These are phyloP conservation scores for Diacarnus erythraeanus DNA, from an alignment of 37 sponge, comb jelly and placozoan genomes.

Conservation along the genomic window DNA sequence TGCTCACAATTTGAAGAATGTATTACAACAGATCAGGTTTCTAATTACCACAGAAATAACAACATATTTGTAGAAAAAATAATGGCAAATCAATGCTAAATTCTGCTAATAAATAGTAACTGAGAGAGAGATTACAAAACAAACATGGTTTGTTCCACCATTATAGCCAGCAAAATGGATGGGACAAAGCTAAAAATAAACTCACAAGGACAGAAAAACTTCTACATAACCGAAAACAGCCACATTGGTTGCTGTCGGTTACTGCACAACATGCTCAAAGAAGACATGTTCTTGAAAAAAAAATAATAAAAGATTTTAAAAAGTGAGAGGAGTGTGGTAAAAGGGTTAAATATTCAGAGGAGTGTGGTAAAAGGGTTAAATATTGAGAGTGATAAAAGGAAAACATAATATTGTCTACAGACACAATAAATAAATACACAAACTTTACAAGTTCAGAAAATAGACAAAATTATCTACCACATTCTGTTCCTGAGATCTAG, in stretches of 20 bases:
- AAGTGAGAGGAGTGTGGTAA: not conserved
- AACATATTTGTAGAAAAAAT: not conserved
- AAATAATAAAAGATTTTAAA: not conserved
- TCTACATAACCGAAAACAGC: constrained; percentile 19
- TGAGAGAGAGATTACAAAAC: not conserved
- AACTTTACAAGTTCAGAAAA: not conserved
- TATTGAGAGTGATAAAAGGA: too few relatives aligned
- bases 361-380: not conserved
- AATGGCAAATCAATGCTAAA: not conserved
- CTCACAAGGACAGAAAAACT: constrained; percentile 5
- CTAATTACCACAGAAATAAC: not conserved
- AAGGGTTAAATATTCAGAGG: not conserved
- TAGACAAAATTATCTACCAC: not conserved
- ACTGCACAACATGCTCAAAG: not conserved
- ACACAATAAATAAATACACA: not conserved
- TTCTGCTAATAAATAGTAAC: not conserved
- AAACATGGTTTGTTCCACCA: not conserved
- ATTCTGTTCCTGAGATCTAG: not conserved
- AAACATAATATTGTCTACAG: not conserved
- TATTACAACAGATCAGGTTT: too few relatives aligned
- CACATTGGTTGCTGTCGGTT: not conserved
- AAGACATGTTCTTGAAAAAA: not conserved
- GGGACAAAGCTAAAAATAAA: not conserved
- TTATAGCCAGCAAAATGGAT: constrained; percentile 2
- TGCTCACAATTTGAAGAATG: too few relatives aligned